Conservation (phyloP, 2,113 vertebrate genomes). For the Macquaria ambigua region DNA sequence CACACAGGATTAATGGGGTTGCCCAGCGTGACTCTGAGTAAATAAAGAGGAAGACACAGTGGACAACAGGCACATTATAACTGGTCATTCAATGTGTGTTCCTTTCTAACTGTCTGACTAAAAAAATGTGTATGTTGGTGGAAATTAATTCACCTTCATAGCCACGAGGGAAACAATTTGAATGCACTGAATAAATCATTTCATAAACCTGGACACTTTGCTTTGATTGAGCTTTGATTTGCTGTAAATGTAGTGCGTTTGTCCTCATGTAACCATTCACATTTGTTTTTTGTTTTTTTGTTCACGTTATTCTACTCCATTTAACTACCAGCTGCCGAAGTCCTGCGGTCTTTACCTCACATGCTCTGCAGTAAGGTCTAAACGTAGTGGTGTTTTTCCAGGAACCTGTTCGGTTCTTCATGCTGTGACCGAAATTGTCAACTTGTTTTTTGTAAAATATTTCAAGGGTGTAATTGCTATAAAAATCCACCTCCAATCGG, state of each 20-base stretch:
- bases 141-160: not conserved
- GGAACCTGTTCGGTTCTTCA: not conserved
- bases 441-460: not conserved
- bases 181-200: conserved; percentile 3
- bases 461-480: not conserved
- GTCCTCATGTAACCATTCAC: not conserved
- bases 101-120: not conserved
- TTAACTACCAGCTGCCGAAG: not conserved
- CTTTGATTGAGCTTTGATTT: not conserved
- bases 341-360: not conserved
- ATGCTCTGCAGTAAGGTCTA: not conserved
- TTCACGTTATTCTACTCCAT: not conserved
- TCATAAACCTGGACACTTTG: not conserved
- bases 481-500: not conserved
- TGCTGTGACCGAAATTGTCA: not conserved
- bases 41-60: no score
- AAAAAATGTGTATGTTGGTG: not conserved
- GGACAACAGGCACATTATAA: no score
- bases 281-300: not conserved
- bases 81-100: no score
- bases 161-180: not conserved
- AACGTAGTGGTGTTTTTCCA: not conserved
- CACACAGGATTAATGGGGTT: not conserved
- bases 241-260: not conserved
- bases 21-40: not conserved